These are phyloP conservation scores for Polydrusus pterygomalis DNA, from an alignment of 2,888 invertebrate species.

Conservation along the genomic window DNA sequence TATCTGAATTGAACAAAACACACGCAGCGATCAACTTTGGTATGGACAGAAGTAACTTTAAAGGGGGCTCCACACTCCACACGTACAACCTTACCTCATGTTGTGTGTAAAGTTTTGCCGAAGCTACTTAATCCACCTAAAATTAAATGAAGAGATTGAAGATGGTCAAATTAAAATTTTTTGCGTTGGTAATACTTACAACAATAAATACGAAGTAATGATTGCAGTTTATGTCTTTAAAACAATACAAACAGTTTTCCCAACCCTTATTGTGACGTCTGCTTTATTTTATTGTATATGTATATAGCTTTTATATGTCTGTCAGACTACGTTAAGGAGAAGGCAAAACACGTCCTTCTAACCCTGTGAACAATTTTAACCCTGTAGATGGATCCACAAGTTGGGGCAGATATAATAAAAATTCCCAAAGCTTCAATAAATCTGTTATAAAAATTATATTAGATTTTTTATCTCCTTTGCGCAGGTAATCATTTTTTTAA, in stretches of 20 bases:
- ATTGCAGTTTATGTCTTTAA: background rate
- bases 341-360: constrained; percentile 16
- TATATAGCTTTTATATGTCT: constrained; percentile 28
- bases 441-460: too few species aligned
- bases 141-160: too few species aligned
- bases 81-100: background rate
- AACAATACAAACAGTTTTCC: background rate
- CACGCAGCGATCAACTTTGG: too few species aligned
- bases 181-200: too few species aligned
- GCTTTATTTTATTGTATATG: constrained; percentile 41
- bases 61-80: too few species aligned
- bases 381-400: constrained; percentile 51
- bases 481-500: too few species aligned
- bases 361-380: constrained; percentile 24
- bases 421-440: background rate
- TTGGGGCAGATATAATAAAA: constrained; percentile 35
- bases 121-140: too few species aligned
- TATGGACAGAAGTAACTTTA: background rate
- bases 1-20: too few species aligned
- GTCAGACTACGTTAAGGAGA: constrained; percentile 3
- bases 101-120: too few species aligned
- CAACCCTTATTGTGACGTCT: constrained; percentile 18
- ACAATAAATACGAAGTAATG: background rate
- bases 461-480: too few species aligned
- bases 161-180: too few species aligned